Conservation (phyloP, 1,140 invertebrate genomes). For the Scaptomyza pallida region DNA sequence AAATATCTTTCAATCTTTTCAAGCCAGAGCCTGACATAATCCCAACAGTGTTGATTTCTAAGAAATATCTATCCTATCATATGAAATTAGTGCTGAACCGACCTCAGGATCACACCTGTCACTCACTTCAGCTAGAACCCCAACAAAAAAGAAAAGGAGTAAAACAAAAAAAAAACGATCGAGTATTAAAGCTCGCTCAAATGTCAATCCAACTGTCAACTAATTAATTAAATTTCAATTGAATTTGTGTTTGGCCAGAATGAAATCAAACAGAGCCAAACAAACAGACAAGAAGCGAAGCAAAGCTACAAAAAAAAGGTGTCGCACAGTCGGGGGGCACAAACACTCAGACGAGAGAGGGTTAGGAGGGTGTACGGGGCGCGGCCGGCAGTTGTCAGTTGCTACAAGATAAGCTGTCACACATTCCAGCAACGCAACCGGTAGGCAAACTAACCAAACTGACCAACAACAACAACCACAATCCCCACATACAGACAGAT, state of each 20-base stretch:
- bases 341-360: neutral
- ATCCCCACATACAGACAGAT: conserved; percentile 25
- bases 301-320: conserved; percentile 48
- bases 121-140: conserved; percentile 48
- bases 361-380: conserved; percentile 4
- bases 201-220: conserved; percentile 80
- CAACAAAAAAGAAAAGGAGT: neutral
- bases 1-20: neutral
- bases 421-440: conserved; percentile 73
- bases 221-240: conserved; percentile 83
- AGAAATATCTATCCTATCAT: conserved; percentile 50
- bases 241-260: conserved; percentile 62
- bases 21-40: neutral
- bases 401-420: conserved; percentile 81
- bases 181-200: conserved; percentile 59
- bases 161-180: conserved; percentile 9
- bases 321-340: conserved; percentile 67
- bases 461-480: conserved; percentile 1
- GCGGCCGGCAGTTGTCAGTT: conserved; percentile 72
- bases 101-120: conserved; percentile 51
- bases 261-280: conserved; percentile 45
- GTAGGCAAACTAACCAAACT: conserved; percentile 9
- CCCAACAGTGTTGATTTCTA: conserved; percentile 42
- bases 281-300: conserved; percentile 4
- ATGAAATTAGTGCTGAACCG: conserved; percentile 3